Conservation (phyloP, 2,113 vertebrate species). For the Amphilophus citrinellus region DNA sequence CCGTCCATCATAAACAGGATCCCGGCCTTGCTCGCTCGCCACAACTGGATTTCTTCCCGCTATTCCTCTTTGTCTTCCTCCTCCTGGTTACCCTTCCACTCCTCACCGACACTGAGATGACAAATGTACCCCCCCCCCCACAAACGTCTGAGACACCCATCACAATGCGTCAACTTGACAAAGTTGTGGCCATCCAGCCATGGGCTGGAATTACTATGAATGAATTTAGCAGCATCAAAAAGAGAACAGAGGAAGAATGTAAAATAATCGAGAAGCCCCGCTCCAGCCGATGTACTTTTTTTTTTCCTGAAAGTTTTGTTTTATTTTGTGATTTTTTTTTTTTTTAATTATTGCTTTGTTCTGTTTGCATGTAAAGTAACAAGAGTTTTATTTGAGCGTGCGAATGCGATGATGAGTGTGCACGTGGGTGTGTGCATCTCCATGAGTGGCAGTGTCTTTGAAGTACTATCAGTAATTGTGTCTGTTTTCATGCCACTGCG, state of each 20-base stretch:
- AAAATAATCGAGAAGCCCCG: constrained; percentile 81
- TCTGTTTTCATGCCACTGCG: constrained; percentile 69
- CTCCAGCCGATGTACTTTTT: constrained; percentile 77
- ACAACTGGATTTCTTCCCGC: constrained; percentile 60
- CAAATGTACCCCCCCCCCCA: constrained; percentile 42
- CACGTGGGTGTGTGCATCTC: constrained; percentile 32
- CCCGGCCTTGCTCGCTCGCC: constrained; percentile 26
- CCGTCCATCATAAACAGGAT: constrained; percentile 64
- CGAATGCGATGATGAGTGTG: constrained; percentile 24
- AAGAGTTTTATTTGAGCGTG: constrained; percentile 61
- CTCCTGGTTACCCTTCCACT: constrained; percentile 51
- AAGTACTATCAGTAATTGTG: constrained; percentile 79
- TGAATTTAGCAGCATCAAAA: constrained; percentile 66
- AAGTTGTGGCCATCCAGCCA: constrained; percentile 65
- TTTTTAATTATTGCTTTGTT: constrained; percentile 57
- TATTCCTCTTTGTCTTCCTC: constrained; percentile 64
- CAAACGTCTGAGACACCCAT: constrained; percentile 29
- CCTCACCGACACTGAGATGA: constrained; percentile 68
- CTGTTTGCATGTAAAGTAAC: constrained; percentile 79
- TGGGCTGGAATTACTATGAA: constrained; percentile 63
- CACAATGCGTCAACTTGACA: constrained; percentile 45
- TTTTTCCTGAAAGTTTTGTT: constrained; percentile 48
- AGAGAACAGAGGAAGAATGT: constrained; percentile 84
- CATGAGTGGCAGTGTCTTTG: constrained; percentile 78
- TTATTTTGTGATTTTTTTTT: constrained; percentile 60